phyloP scores from a whole-genome alignment of 2,113 vertebrate species.

The Oryzias celebensis region DNA sequence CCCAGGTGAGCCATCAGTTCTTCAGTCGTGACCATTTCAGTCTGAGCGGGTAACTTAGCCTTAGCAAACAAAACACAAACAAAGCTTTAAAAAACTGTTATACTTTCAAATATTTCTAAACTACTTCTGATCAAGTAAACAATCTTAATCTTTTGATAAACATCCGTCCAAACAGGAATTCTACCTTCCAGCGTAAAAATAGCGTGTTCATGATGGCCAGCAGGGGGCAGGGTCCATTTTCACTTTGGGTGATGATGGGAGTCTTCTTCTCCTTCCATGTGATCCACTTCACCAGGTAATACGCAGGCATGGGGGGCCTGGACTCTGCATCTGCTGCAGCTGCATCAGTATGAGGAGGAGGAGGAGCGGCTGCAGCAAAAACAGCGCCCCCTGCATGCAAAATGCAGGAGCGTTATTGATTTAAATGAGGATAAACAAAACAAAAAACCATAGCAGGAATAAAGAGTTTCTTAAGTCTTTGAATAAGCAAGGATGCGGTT shows the following conservation, averaged over 20 bases:
- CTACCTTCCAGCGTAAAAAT: conserved; percentile 91
- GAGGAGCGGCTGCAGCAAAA: background rate
- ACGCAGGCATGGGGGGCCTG: conserved; percentile 58
- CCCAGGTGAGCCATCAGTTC: conserved; percentile 93
- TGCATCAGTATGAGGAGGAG: background rate
- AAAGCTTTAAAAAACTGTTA: background rate
- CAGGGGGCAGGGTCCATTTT: conserved; percentile 92
- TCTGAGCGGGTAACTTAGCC: conserved; percentile 89
- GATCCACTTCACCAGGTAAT: conserved; percentile 94
- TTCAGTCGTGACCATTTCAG: conserved; percentile 87
- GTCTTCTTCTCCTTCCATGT: conserved; percentile 90
- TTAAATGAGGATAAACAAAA: no score
- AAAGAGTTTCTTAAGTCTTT: no score
- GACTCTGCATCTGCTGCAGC: background rate
- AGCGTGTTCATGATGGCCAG: conserved; percentile 94
- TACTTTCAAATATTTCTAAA: background rate
- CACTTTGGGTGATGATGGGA: conserved; percentile 86
- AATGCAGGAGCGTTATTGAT: background rate
- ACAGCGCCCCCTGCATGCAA: conserved; percentile 39
- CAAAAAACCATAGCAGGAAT: no score
- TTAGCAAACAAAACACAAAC: conserved; percentile 37
- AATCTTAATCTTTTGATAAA: no score
- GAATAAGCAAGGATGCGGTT: background rate
- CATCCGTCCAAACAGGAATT: background rate
- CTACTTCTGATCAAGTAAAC: no score